These are phyloP conservation scores for Yasuhikotakia modesta DNA, from an alignment of 2,797 vertebrate genomes.

Conservation along the genomic window DNA sequence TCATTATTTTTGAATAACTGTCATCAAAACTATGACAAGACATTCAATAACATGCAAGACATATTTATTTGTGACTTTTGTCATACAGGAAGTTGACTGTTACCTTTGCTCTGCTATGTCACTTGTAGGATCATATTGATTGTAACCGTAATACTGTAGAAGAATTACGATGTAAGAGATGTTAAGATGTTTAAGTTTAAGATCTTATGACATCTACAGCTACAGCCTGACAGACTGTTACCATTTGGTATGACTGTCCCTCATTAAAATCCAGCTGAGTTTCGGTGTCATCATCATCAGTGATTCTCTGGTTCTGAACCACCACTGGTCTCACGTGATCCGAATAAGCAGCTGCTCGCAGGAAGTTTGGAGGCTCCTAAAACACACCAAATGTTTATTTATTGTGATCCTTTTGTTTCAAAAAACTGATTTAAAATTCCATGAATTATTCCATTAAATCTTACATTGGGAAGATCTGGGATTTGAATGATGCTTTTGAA, in stretches of 20 bases:
- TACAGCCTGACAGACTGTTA: conserved; percentile 7
- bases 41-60: no score
- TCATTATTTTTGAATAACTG: no score
- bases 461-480: conserved; percentile 93
- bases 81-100: background rate
- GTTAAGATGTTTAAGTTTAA: conserved; percentile 10
- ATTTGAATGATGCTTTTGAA: conserved; percentile 94
- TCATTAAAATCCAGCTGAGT: conserved; percentile 57
- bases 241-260: conserved; percentile 39
- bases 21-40: no score
- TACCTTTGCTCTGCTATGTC: conserved; percentile 51
- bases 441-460: conserved; percentile 46
- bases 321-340: conserved; percentile 94
- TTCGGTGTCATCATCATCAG: conserved; percentile 69
- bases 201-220: background rate
- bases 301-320: conserved; percentile 71
- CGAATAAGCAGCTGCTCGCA: conserved; percentile 87
- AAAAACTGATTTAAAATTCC: background rate
- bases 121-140: conserved; percentile 45
- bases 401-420: background rate
- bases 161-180: conserved; percentile 3
- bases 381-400: background rate
- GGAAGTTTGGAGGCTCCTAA: conserved; percentile 93
- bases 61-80: background rate
- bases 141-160: conserved; percentile 51